These are phyloP conservation scores for Drosophila tsacasi DNA, from an alignment of 1,140 invertebrate species.

Conservation along the genomic window DNA sequence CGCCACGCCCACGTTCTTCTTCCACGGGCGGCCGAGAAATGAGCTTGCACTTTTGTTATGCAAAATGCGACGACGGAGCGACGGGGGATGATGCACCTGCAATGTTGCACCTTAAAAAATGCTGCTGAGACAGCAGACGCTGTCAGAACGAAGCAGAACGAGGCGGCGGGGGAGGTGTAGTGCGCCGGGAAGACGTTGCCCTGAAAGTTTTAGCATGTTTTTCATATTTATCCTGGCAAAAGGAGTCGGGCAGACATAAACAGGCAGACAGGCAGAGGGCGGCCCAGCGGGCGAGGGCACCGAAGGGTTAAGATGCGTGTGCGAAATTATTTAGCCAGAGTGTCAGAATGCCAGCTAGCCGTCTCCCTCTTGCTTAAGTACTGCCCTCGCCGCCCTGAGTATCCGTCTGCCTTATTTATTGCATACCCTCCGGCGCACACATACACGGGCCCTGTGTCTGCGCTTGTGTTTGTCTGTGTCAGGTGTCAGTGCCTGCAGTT, in stretches of 20 bases:
- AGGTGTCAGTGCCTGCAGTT: slow-evolving; percentile 82
- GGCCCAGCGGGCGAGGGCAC: slow-evolving; percentile 8
- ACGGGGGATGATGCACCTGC: slow-evolving; percentile 41
- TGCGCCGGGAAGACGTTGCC: slow-evolving; percentile 40
- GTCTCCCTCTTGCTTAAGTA: slow-evolving; percentile 34
- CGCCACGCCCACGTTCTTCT: slow-evolving; percentile 75
- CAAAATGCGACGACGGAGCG: slow-evolving; percentile 44
- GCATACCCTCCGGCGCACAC: slow-evolving; percentile 39
- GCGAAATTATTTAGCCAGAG: slow-evolving; percentile 79
- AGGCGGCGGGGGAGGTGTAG: neutral
- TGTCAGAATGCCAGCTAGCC: slow-evolving; percentile 76
- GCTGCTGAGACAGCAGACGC: slow-evolving; percentile 71
- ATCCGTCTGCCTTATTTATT: slow-evolving; percentile 76
- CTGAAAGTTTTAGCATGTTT: slow-evolving; percentile 73
- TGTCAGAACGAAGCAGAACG: slow-evolving; percentile 30
- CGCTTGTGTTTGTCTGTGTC: slow-evolving; percentile 57
- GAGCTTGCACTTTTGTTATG: slow-evolving; percentile 82
- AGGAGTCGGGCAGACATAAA: slow-evolving; percentile 41
- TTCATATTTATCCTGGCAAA: slow-evolving; percentile 76
- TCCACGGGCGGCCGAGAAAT: slow-evolving; percentile 58
- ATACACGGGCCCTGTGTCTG: slow-evolving; percentile 5
- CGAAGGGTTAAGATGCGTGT: slow-evolving; percentile 77
- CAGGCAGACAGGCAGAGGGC: slow-evolving; percentile 30
- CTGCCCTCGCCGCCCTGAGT: slow-evolving; percentile 43
- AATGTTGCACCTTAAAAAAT: slow-evolving; percentile 83